phyloP scores from a whole-genome alignment of 2,113 vertebrate genomes.

The Hemiprocne comata region DNA sequence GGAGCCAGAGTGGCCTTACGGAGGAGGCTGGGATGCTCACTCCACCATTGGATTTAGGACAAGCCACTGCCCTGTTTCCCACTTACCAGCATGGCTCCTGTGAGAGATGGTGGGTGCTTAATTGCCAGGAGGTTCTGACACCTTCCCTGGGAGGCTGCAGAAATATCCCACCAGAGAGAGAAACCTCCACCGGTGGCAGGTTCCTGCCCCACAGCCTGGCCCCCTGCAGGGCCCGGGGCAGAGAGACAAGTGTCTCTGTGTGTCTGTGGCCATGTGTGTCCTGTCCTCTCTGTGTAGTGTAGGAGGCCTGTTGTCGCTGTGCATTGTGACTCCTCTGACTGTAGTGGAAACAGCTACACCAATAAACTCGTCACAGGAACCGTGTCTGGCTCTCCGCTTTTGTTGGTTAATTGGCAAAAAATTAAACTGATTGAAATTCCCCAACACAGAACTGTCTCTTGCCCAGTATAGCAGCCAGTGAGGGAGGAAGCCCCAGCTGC shows the following conservation, averaged over 20 bases:
- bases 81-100: slow-evolving; percentile 12
- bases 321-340: slow-evolving; percentile 63
- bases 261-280: slow-evolving; percentile 52
- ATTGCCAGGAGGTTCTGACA: background rate
- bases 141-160: background rate
- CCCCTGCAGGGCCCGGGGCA: background rate
- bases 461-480: background rate
- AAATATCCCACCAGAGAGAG: background rate
- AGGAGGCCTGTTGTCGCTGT: slow-evolving; percentile 65
- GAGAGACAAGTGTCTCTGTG: slow-evolving; percentile 40
- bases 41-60: background rate
- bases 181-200: background rate
- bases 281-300: slow-evolving; percentile 54
- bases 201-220: slow-evolving; percentile 36
- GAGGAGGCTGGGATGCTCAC: background rate
- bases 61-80: background rate
- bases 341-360: slow-evolving; percentile 68
- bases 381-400: background rate
- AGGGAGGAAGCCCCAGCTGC: background rate
- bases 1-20: background rate
- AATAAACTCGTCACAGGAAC: slow-evolving; percentile 66
- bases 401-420: background rate
- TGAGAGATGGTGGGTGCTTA: background rate
- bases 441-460: background rate
- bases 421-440: background rate